phyloP scores from a whole-genome alignment of 92 coral and sea anemone genomes.

The Zoanthus gigantus region DNA sequence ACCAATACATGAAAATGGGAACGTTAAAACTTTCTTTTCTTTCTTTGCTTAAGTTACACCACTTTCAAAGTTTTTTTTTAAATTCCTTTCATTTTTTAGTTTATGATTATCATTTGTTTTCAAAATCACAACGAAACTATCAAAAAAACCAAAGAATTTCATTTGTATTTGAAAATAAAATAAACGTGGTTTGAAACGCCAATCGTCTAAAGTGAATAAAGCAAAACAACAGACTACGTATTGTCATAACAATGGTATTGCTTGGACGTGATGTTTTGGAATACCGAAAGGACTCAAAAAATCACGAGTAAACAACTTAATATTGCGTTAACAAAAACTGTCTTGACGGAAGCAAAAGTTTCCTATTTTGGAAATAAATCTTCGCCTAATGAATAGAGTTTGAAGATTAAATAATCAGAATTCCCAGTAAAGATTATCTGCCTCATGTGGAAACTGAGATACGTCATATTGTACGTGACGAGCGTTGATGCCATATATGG shows the following conservation, averaged over 20 bases:
- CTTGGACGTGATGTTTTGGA: slow-evolving; percentile 39
- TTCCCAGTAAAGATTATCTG: not conserved
- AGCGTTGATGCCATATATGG: not conserved
- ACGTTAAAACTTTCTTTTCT: not conserved
- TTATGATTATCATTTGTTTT: not conserved
- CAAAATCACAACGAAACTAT: not conserved
- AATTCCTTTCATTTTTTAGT: not conserved
- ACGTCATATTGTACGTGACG: slow-evolving; percentile 3
- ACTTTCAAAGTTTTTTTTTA: not conserved
- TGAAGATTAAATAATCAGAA: not conserved
- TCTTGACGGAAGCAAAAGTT: not conserved
- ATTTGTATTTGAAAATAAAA: not conserved
- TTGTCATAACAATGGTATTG: not conserved
- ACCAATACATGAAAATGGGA: too few species aligned
- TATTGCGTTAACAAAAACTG: not conserved
- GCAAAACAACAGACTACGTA: not conserved
- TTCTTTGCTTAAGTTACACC: not conserved
- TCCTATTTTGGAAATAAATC: not conserved
- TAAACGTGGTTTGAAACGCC: not conserved
- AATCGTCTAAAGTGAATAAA: not conserved
- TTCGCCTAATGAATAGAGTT: not conserved
- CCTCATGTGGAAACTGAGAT: not conserved
- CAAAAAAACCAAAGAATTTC: not conserved
- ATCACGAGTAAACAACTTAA: slow-evolving; percentile 1
- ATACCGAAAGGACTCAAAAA: not conserved